phyloP scores from a whole-genome alignment of 1,140 invertebrate genomes.

The Eubasilissa regina region DNA sequence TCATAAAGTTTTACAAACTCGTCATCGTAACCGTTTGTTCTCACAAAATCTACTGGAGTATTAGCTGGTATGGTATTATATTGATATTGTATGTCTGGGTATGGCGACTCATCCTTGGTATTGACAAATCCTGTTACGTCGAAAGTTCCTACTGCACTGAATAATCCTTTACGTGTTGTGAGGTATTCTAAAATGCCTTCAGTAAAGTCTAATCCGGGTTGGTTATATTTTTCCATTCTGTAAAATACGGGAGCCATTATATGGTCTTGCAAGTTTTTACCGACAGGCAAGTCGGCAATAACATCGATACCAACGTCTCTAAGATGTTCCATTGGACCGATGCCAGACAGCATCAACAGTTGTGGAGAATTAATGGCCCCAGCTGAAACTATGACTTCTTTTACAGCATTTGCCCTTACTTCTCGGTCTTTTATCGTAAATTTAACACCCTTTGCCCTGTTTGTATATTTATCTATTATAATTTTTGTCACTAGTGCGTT shows the following conservation, averaged over 20 bases:
- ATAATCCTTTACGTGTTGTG: too few species aligned
- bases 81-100: conserved; percentile 63
- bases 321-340: conserved; percentile 80
- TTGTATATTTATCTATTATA: conserved; percentile 69
- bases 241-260: conserved; percentile 63
- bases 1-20: too few species aligned
- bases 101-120: conserved; percentile 58
- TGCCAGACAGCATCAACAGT: conserved; percentile 82
- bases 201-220: too few species aligned
- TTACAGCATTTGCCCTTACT: conserved; percentile 70
- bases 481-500: conserved; percentile 76
- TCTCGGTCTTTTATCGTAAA: conserved; percentile 70
- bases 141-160: background rate
- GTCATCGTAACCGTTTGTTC: conserved; percentile 66
- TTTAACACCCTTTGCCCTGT: conserved; percentile 74
- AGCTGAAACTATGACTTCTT: conserved; percentile 80
- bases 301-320: conserved; percentile 74
- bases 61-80: too few species aligned
- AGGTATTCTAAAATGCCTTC: too few species aligned
- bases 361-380: conserved; percentile 81
- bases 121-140: conserved; percentile 62
- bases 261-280: conserved; percentile 79
- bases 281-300: conserved; percentile 75
- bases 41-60: conserved; percentile 52
- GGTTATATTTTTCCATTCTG: conserved; percentile 41